Base-by-base conservation (phyloP, 2,888 invertebrate species). In the Cheilosia grossa region DNA sequence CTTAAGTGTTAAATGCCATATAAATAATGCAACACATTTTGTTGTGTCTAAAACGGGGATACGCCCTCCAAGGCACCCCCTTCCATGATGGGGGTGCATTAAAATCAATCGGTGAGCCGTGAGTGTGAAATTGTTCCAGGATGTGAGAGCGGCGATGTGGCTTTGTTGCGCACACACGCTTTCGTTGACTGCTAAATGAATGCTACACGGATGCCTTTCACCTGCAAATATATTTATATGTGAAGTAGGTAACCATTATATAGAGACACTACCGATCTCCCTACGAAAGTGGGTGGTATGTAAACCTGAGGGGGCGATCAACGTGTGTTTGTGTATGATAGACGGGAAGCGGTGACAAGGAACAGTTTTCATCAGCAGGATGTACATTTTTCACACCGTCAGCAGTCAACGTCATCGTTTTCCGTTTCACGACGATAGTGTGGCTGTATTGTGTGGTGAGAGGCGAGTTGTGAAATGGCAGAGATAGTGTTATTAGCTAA, bases 1-100 rank as follows among this genome's bases (percentile, higher is more conserved):
- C 74, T 85, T 56, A 63, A 37, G 81, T 77, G 75, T 77, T 80
- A 81, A 80, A 81, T 72, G 61, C 77, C 81, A 80, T 67, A 85
- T 85, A 85, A 85, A 85, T 85, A 85, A 85, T 85, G 81, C 81
- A 85, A 85, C 80, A 85, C 61, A 85, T 81, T 61, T 47, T 72
- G 44, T 27, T 51, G 33, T 44, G 27, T 53, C 56, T 64, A 74
- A 78, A 17, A 56, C 54, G 67, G 37, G 53, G 67, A 44, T 27
- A 44, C 42, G 13, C 37, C 59, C 27, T 40, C 21, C 24, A 19
- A 21, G 9, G 69, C 44, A 49, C 2, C 5, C 13, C 9, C 15
- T 0, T 30, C 17, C 33, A 5, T 10, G 4, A 10, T 1, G 27
- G 27, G 37, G 47, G 37, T 24, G 27, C 80, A 51, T 72, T 72